Conservation (phyloP, 1,140 invertebrate species). For the Grapholita molesta region DNA sequence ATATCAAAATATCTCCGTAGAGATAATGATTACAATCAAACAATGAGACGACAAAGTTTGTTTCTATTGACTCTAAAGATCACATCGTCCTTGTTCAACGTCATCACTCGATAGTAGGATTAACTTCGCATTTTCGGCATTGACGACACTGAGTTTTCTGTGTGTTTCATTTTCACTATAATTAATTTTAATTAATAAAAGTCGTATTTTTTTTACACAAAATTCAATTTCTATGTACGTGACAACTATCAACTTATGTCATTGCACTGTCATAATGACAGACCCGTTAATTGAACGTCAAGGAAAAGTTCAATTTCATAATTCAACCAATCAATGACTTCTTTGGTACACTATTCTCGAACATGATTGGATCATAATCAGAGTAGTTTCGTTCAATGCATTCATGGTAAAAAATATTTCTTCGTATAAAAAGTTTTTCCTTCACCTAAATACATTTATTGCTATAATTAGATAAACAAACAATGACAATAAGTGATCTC, state of each 20-base stretch:
- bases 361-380: background rate
- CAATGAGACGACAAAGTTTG: constrained; percentile 66
- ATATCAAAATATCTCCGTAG: constrained; percentile 50
- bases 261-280: constrained; percentile 9
- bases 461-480: background rate
- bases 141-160: background rate
- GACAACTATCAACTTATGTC: constrained; percentile 7
- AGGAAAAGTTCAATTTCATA: background rate
- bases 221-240: constrained; percentile 14
- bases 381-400: background rate
- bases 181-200: constrained; percentile 20
- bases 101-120: constrained; percentile 52
- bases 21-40: constrained; percentile 51
- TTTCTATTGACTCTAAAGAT: constrained; percentile 66
- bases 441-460: background rate
- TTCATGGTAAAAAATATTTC: background rate
- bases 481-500: background rate
- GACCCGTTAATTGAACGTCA: background rate
- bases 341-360: background rate
- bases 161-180: constrained; percentile 21
- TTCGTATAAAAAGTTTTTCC: background rate
- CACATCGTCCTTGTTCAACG: constrained; percentile 67
- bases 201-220: constrained; percentile 4
- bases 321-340: background rate
- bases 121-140: constrained; percentile 13